Evolutionary conservation across 2,113 vertebrate species (phyloP), one percentile per base, ranked within the genome.

Genomic region (Planiliza haematocheilus): DNA sequence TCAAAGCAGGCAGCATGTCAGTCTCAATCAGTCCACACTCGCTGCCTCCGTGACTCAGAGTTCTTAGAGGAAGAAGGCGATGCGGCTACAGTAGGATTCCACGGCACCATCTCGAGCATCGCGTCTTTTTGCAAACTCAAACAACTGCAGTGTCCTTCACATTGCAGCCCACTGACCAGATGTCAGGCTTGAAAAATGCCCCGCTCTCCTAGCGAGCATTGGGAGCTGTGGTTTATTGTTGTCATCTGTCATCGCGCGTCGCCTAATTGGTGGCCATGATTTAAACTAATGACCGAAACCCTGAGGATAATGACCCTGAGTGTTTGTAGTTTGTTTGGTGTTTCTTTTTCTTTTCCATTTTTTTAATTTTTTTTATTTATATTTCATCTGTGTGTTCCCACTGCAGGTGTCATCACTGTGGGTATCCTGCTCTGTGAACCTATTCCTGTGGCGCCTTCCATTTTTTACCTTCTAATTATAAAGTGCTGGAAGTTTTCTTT

Each of bases 1-100:
- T 88, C 88, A 86, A 53, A 79, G 14, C 10, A 67, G 84, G 77
- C 82, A 62, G 68, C 51, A 16, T 70, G 85, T 90, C 90, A 68
- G 58, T 70, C 70, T 82, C 45, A 1, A 81, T 91, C 83, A 81
- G 45, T 71, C 87, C 79, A 58, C 73, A 61, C 81, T 65, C n/a
- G 1, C 48, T 52, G 63, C 70, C 39, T 80, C 62, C 20, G 66
- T 85, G 84, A 88, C 63, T 82, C 79, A 85, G 56, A 73, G 30
- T 57, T 77, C 60, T 78, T 45, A 11, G 51, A 68, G 41, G 55
- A 84, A 7, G 45, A 58, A 57, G 8, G 77, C 41, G 46, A 64
- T 49, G 65, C 43, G 58, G 58, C 74, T 72, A 20, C 59, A 18
- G 50, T 69, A 55, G 14, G 62, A 37, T 57, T 66, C 24, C 38